phyloP scores from a whole-genome alignment of 2,113 vertebrate species.

The Pampusana beccarii region DNA sequence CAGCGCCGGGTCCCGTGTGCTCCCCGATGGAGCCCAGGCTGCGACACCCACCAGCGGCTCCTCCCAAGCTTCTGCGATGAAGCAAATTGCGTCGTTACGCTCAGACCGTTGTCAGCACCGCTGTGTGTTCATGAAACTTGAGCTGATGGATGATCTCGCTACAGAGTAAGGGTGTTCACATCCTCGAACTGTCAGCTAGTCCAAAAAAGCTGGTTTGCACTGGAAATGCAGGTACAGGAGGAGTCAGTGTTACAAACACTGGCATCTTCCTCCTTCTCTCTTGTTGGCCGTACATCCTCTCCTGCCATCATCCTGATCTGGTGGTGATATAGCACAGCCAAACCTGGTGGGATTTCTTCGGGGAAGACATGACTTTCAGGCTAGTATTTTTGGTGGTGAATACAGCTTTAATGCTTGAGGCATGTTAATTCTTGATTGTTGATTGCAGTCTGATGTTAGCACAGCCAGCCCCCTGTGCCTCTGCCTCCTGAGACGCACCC shows the following conservation, averaged over 20 bases:
- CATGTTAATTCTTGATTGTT: background rate
- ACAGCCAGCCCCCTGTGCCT: background rate
- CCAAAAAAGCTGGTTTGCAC: background rate
- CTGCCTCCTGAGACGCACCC: background rate
- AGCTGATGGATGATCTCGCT: background rate
- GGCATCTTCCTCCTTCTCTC: background rate
- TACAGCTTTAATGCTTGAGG: background rate
- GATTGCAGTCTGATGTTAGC: background rate
- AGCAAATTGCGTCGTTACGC: background rate
- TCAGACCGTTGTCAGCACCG: background rate
- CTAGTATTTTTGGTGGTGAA: background rate
- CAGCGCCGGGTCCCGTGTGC: rapidly evolving
- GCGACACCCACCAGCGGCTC: background rate
- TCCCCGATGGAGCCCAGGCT: background rate
- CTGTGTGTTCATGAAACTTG: background rate
- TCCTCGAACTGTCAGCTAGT: background rate
- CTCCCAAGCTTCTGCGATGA: background rate
- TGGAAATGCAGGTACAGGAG: background rate
- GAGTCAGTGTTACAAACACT: background rate
- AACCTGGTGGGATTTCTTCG: background rate
- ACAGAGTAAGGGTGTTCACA: background rate
- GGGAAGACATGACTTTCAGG: background rate
- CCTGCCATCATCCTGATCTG: background rate
- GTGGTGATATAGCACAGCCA: background rate
- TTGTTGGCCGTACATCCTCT: background rate